These are phyloP conservation scores for Acrossocheilus wenchowensis DNA, from an alignment of 2,797 vertebrate genomes.

Conservation along the genomic window DNA sequence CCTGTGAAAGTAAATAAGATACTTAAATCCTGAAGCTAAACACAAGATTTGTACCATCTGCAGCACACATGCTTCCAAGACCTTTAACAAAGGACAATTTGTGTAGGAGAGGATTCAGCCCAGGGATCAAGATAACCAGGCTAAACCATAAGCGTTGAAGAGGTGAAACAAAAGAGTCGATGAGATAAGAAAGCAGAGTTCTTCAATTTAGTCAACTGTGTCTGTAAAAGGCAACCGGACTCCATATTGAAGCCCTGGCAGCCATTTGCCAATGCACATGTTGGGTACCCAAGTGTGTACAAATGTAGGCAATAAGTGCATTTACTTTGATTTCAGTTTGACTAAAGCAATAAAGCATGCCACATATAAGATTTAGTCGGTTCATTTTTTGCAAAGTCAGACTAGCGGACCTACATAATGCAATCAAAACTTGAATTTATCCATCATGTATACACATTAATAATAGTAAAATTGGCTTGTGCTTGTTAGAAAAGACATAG, in stretches of 20 bases:
- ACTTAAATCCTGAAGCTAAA: constrained; percentile 72
- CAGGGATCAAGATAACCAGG: constrained; percentile 51
- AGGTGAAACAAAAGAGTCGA: constrained; percentile 42
- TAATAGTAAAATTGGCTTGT: neutral
- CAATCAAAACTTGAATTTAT: neutral
- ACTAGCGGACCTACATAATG: neutral
- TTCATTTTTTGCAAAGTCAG: neutral
- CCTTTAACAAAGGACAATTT: constrained; percentile 59
- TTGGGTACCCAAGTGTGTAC: neutral
- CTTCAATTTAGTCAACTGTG: constrained; percentile 29
- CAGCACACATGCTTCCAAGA: constrained; percentile 73
- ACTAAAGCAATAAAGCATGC: neutral
- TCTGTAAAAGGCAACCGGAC: neutral
- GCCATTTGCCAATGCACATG: constrained; percentile 14
- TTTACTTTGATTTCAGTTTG: neutral
- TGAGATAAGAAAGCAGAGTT: constrained; percentile 43
- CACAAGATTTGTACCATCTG: constrained; percentile 78
- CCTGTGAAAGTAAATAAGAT: constrained; percentile 76
- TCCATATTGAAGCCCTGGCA: constrained; percentile 13
- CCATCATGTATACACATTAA: neutral
- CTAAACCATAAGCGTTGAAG: constrained; percentile 44
- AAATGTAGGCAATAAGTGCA: neutral
- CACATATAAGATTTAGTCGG: neutral
- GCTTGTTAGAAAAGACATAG: neutral
- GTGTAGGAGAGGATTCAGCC: constrained; percentile 63